Base-by-base conservation (phyloP, 2,113 vertebrate genomes). In the Lepus americanus region DNA sequence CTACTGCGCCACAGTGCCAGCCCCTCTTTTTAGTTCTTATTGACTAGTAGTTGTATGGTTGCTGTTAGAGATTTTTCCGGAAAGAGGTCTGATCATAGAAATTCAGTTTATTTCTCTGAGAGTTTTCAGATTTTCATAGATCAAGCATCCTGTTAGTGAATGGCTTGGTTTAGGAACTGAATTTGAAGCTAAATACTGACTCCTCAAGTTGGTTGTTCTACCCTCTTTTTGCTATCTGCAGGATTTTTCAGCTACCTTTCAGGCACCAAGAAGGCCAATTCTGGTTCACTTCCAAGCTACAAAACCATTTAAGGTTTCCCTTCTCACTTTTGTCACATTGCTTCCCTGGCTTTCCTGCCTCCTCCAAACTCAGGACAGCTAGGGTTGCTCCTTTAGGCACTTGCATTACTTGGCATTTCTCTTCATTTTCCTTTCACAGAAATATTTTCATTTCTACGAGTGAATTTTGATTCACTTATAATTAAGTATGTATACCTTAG, bases 381-480 rank as follows among this genome's bases (percentile, higher is more conserved):
- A 78, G 39, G 11, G 31, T 29, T 51, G 8, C 2, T 82, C 33
- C 12, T 88, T 76, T 25, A 55, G 44, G 20, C 3, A 8, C 16
- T 31, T 44, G 36, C 10, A 69, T 33, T 20, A 0, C 36, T 61
- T 78, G 51, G 19, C 23, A 27, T 74, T 93, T 69, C 12, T 73
- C 29, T 87, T 64, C 16, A 64, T 64, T 77, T 80, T 87, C 44
- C 36, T 9, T 78, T 87, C 76, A 76, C 3, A 66, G 44, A 73
- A 64, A 25, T 63, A 25, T 10, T 94, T 72, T 94, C 55, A 85
- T 79, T 82, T 67, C 9, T 82, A 49, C 55, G 51, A 78, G 88
- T 73, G 20, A 25, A 73, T 59, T 91, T 84, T 51, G 31, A 77
- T n/a, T 77, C 29, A 90, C 19, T 70, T 90, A 72, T 77, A 76